Conservation (phyloP, 2,888 invertebrate genomes). For the Sinohyriopsis cumingii region DNA sequence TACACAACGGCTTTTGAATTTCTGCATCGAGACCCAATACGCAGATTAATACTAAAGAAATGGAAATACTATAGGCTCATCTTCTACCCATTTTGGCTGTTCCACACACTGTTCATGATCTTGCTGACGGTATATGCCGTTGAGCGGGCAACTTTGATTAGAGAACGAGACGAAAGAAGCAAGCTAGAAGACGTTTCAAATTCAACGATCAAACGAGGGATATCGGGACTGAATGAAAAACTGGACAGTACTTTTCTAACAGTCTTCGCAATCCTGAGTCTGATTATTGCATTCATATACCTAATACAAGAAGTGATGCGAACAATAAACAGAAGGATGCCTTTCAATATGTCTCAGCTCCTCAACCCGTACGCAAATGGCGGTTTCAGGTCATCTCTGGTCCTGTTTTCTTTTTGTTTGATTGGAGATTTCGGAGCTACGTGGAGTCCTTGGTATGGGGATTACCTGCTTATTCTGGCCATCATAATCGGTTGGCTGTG, state of each 20-base stretch:
- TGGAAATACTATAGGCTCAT: slow-evolving; percentile 37
- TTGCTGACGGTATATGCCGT: slow-evolving; percentile 35
- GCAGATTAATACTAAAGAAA: slow-evolving; percentile 42
- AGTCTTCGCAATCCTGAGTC: slow-evolving; percentile 15
- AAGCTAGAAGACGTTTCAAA: not conserved
- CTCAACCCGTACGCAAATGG: slow-evolving; percentile 42
- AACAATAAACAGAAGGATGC: slow-evolving; percentile 17
- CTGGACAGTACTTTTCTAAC: slow-evolving; percentile 18
- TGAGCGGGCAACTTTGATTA: slow-evolving; percentile 9
- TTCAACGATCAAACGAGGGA: no score
- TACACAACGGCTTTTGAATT: slow-evolving; percentile 42
- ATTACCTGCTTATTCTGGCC: slow-evolving; percentile 43
- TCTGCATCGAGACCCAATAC: slow-evolving; percentile 37
- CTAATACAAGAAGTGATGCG: slow-evolving; percentile 24
- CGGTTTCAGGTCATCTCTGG: slow-evolving; percentile 36
- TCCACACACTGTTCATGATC: slow-evolving; percentile 39
- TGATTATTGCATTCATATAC: slow-evolving; percentile 29
- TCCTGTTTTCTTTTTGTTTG: slow-evolving; percentile 37
- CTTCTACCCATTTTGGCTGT: slow-evolving; percentile 39
- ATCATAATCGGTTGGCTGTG: slow-evolving; percentile 52
- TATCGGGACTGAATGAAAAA: no score
- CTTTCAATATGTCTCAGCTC: slow-evolving; percentile 16
- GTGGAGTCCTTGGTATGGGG: slow-evolving; percentile 3
- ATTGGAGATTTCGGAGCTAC: slow-evolving; percentile 34
- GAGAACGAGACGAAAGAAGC: slow-evolving; percentile 4